Percentiles rank a stretch among this genome's conserved stretches.
Conservation (phyloP, 2,888 invertebrate genomes). For the Lamellibrachia columna region DNA sequence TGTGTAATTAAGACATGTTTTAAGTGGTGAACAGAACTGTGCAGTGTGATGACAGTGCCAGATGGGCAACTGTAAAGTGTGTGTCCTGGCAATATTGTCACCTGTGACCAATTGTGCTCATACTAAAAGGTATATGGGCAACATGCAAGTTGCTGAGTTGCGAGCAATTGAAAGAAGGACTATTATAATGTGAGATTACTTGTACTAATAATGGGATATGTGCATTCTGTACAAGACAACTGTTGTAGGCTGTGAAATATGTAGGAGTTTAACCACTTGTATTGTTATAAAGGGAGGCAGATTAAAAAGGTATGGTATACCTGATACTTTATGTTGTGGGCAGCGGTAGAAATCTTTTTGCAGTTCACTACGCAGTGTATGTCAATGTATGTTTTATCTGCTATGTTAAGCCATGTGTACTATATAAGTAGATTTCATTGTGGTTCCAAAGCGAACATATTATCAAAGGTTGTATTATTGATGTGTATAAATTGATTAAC, state of each 20-base stretch:
- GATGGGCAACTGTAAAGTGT: background rate
- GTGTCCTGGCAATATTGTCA: background rate
- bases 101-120: background rate
- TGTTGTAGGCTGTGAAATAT: background rate
- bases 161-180: background rate
- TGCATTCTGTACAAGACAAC: background rate
- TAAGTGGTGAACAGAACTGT: background rate
- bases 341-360: background rate
- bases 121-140: background rate
- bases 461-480: slow-evolving; percentile 16
- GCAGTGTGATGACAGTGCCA: background rate
- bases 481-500: slow-evolving; percentile 9
- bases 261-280: background rate
- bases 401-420: background rate
- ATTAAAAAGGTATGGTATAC: background rate
- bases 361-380: background rate
- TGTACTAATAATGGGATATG: background rate
- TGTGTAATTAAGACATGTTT: background rate
- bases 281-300: background rate
- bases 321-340: background rate
- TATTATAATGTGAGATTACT: background rate
- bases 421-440: background rate
- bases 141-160: background rate
- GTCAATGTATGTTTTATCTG: background rate
- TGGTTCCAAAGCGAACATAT: background rate